phyloP scores from a whole-genome alignment of 2,797 vertebrate species.

The Protonibea diacanthus region DNA sequence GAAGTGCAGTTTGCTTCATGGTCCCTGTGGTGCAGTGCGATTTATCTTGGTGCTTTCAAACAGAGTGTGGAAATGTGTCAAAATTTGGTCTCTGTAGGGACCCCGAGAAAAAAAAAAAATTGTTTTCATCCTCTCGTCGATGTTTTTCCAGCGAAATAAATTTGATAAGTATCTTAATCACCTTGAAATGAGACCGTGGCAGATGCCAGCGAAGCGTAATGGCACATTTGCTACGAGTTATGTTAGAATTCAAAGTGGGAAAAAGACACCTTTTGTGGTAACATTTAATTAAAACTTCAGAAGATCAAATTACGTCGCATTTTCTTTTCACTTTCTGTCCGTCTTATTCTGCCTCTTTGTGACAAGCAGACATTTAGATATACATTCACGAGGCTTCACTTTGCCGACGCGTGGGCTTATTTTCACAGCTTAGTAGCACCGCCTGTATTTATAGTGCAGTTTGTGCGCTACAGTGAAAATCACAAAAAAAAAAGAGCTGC shows the following conservation, averaged over 20 bases:
- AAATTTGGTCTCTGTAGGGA: constrained; percentile 77
- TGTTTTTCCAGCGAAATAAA: constrained; percentile 65
- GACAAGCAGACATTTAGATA: constrained; percentile 10
- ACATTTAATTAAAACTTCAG: constrained; percentile 42
- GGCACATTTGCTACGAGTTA: constrained; percentile 49
- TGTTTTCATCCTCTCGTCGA: constrained; percentile 41
- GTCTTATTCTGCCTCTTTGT: constrained; percentile 33
- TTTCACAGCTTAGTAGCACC: constrained; percentile 23
- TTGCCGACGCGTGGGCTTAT: constrained; percentile 22
- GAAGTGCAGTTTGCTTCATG: constrained; percentile 73
- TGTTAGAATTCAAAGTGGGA: constrained; percentile 40
- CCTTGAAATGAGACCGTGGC: constrained; percentile 71
- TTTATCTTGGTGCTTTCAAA: constrained; percentile 83
- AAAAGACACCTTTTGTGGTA: constrained; percentile 48
- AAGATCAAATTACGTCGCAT: constrained; percentile 44
- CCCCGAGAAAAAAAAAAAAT: constrained; percentile 18
- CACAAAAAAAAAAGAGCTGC: constrained; percentile 9
- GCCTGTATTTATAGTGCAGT: constrained; percentile 5
- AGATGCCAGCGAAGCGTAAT: constrained; percentile 60
- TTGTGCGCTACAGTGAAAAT: constrained; percentile 17
- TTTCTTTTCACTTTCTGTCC: constrained; percentile 36
- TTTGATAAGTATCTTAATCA: constrained; percentile 75
- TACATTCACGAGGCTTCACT: neutral
- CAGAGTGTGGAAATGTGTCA: constrained; percentile 83
- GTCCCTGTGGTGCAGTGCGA: constrained; percentile 78